Evolutionary conservation across 2,797 vertebrate species (phyloP), one percentile per base, ranked within the genome.

Genomic region (Miichthys miiuy): DNA sequence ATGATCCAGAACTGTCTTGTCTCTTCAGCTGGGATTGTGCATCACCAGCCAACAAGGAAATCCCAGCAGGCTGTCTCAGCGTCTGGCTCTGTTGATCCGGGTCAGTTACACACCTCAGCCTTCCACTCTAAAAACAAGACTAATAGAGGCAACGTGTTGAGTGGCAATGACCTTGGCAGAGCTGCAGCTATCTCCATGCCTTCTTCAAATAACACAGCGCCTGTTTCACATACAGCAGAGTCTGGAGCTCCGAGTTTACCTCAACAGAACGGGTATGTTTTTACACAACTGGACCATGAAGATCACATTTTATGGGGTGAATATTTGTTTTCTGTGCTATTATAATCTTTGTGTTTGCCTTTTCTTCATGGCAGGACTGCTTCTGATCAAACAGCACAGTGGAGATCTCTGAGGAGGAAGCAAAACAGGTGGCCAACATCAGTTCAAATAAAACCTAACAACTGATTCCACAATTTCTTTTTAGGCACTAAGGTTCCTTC

Each of bases 391-490:
- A 75, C 77, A 4, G 78, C 81, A 42, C 85, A 83, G 68, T 96
- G 95, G 95, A 93, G 81, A 79, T 84, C 74, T 42, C 80, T 93
- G 17, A 85, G 76, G 63, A 82, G 27, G 25, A 94, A 92, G 64
- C 87, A 92, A 75, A 91, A 89, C 86, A 92, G 94, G 95, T 95
- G 25, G 1, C 10, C 14, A 30, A 58, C 90, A 82, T 75, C 1
- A 30, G 10, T 30, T 42, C 4, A 7, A 46, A 10, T n/a, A 57
- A 18, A 25, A 42, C 58, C 44, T 62, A 7, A 30, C 13, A 48
- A 0, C 34, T 23, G 5, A 46, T 27, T 72, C 2, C 18, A 47
- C 34, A 69, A 25, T 60, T 67, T 76, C 5, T 46, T 16, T 64
- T 72, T 30, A 47, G 3, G 1, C n/a, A 4, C 38, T 75, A 18